Percentiles rank a stretch among this genome's conserved stretches.
Evolutionary conservation across 2,888 invertebrate genomes (phyloP).

Genomic region (Pristionchus mayeri): DNA sequence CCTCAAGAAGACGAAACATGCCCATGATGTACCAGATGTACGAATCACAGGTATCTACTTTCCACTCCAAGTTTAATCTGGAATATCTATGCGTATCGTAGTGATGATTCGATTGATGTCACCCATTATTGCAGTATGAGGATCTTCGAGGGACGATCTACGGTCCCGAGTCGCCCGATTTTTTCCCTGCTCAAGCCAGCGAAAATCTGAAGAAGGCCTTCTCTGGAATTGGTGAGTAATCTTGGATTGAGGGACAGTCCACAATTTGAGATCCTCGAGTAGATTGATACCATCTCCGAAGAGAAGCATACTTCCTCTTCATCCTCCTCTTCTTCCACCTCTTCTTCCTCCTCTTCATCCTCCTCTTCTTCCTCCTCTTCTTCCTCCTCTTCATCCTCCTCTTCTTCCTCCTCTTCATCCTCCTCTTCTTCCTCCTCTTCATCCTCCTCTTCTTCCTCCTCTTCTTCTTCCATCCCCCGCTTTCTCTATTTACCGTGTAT

Average conservation of each 20-base stretch:
- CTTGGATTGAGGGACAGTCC: too few relatives aligned
- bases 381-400: not conserved
- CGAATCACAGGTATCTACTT: slow-evolving; percentile 64
- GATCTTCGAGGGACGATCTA: slow-evolving; percentile 72
- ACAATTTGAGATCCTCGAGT: too few relatives aligned
- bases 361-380: not conserved
- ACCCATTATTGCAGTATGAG: slow-evolving; percentile 70
- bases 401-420: not conserved
- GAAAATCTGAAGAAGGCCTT: slow-evolving; percentile 70
- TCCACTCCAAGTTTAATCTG: too few relatives aligned
- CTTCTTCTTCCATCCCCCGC: too few relatives aligned
- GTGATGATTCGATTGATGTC: too few relatives aligned
- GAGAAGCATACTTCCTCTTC: too few relatives aligned
- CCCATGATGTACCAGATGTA: slow-evolving; percentile 75
- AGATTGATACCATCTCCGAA: too few relatives aligned
- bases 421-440: too few relatives aligned
- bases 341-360: not conserved
- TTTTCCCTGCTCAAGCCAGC: slow-evolving; percentile 73
- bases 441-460: too few relatives aligned
- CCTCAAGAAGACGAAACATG: slow-evolving; percentile 64
- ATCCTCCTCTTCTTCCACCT: too few relatives aligned
- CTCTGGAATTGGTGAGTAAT: slow-evolving; percentile 53
- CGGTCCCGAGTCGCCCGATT: slow-evolving; percentile 72
- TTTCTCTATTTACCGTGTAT: too few relatives aligned
- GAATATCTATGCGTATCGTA: too few relatives aligned